phyloP scores from a whole-genome alignment of 1,140 invertebrate genomes.

The Caenorhabditis briggsae region DNA sequence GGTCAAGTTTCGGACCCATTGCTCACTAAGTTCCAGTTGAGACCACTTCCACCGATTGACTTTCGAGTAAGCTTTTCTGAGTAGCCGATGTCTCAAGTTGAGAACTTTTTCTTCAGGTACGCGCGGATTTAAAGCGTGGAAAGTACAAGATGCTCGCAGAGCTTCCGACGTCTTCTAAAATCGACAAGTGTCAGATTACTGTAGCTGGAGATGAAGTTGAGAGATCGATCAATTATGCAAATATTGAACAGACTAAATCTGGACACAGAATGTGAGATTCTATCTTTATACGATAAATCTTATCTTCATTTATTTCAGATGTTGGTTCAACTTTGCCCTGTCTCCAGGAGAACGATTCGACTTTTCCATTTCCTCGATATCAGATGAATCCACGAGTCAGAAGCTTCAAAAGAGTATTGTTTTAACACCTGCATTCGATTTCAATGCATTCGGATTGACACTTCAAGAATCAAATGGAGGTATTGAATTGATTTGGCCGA shows the following conservation, averaged over 20 bases:
- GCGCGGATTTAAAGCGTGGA: slow-evolving; percentile 71
- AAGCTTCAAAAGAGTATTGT: slow-evolving; percentile 71
- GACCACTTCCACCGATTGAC: slow-evolving; percentile 72
- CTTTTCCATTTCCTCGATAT: slow-evolving; percentile 70
- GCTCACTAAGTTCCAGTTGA: slow-evolving; percentile 70
- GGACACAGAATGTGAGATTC: slow-evolving; percentile 25
- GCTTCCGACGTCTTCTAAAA: slow-evolving; percentile 63
- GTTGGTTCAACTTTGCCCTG: slow-evolving; percentile 67
- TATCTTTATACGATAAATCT: neutral
- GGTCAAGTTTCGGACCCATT: slow-evolving; percentile 70
- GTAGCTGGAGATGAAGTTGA: slow-evolving; percentile 66
- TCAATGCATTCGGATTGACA: slow-evolving; percentile 73
- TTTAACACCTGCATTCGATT: slow-evolving; percentile 74
- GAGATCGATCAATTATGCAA: slow-evolving; percentile 43
- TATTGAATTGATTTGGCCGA: slow-evolving; percentile 68
- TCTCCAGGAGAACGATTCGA: slow-evolving; percentile 73
- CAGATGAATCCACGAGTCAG: slow-evolving; percentile 67
- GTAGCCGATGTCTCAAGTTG: neutral
- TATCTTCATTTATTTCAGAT: slow-evolving; percentile 62
- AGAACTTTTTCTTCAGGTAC: slow-evolving; percentile 45
- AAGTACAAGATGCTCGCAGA: slow-evolving; percentile 67
- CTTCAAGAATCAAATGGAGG: slow-evolving; percentile 68
- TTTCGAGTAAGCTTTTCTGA: slow-evolving; percentile 59
- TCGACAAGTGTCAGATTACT: slow-evolving; percentile 65
- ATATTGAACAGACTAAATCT: slow-evolving; percentile 57